A percentile compares a stretch with the other conserved stretches of the same genome.
phyloP scores from a whole-genome alignment of 2,113 vertebrate genomes.

The Seriola quinqueradiata region DNA sequence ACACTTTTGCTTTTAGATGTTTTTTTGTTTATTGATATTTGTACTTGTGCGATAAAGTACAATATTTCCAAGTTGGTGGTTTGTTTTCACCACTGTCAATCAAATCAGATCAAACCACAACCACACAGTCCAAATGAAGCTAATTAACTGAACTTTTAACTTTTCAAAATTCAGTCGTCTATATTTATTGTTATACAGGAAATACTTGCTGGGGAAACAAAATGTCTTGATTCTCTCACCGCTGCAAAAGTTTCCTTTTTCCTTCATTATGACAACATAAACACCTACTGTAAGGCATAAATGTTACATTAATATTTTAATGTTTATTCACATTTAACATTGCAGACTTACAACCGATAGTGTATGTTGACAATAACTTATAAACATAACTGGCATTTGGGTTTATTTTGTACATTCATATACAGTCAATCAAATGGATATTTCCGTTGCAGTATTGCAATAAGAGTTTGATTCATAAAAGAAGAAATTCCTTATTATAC shows the following conservation, averaged over 20 bases:
- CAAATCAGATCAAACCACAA: neutral
- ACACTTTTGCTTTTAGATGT: no score
- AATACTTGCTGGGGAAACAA: neutral
- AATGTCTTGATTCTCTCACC: neutral
- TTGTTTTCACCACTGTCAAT: no score
- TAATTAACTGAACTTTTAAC: neutral
- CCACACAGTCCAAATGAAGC: neutral
- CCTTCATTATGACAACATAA: slow-evolving; percentile 12
- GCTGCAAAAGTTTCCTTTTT: neutral
- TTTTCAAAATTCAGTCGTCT: neutral
- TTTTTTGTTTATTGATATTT: no score
- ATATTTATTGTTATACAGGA: no score
- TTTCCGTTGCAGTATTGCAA: slow-evolving; percentile 1
- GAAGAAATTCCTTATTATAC: slow-evolving; percentile 31
- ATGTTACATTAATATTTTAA: slow-evolving; percentile 55
- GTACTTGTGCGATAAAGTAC: no score
- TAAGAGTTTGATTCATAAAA: slow-evolving; percentile 3
- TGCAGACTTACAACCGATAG: slow-evolving; percentile 42
- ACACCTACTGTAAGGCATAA: slow-evolving; percentile 5
- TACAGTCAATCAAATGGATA: slow-evolving; percentile 21
- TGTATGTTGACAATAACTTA: slow-evolving; percentile 37
- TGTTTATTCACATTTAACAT: slow-evolving; percentile 63
- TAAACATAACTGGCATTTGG: slow-evolving; percentile 44
- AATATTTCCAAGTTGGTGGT: no score
- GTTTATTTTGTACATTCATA: slow-evolving; percentile 42